Base-by-base conservation (phyloP, 2,113 vertebrate species). In the Callocephalon fimbriatum region DNA sequence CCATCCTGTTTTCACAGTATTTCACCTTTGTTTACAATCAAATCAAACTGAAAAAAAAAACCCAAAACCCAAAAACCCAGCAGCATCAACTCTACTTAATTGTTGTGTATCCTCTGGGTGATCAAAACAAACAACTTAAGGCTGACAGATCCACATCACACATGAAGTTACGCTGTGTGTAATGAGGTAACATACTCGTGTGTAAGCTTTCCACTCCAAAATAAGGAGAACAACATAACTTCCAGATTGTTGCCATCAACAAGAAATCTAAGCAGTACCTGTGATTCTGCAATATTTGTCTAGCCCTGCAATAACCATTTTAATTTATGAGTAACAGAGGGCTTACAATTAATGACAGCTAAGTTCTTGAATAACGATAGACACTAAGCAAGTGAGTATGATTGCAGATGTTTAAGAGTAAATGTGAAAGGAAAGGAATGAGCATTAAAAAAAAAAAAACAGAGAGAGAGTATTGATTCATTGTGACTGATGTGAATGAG, bases 401-500 rank as follows among this genome's bases (percentile, higher is more conserved):
- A 86, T 29, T 45, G 85, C 91, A 95, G 97, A 95, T 95, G 80
- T 83, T 97, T 10, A 66, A 38, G 67, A 86, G 91, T 37, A 92
- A 95, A 95, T 87, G 86, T 54, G 93, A 96, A 97, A 87, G 67
- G 78, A 97, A 95, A 95, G 91, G 95, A 94, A 73, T 31, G 86
- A 92, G 93, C 95, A 87, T 35, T 86, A 68, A n/a, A 68, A 65
- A 37, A 48, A 62, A 71, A 32, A 61, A 25, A 25, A 10, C 10
- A 70, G 18, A 8, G 23, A 54, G 58, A 27, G 71, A 88, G 82
- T 96, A 97, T 97, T 97, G 97, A 97, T 97, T 97, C 86, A 32
- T 85, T 94, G 93, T 97, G 97, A 96, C 97, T 97, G 97, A 97
- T 97, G 97, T 92, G 96, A 97, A 97, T 85, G 95, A 97, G 94